Conservation (phyloP, 2,888 invertebrate species). For the Melitaea athalia region DNA sequence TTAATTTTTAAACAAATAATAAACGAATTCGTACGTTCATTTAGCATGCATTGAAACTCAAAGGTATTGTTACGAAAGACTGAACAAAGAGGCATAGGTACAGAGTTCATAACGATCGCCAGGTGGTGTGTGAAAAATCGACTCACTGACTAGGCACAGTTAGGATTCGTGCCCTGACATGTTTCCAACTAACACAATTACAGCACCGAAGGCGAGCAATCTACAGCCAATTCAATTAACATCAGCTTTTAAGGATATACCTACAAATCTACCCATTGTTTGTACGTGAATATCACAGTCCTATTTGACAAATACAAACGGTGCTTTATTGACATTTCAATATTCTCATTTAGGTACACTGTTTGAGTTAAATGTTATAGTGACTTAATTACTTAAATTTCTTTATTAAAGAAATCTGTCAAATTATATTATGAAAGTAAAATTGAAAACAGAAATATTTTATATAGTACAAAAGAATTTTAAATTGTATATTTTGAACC, state of each 20-base stretch:
- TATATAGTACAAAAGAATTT: no score
- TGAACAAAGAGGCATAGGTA: slow-evolving; percentile 16
- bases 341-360: slow-evolving; percentile 1
- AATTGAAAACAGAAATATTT: no score
- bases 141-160: slow-evolving; percentile 28
- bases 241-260: slow-evolving; percentile 65
- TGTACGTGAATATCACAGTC: slow-evolving; percentile 16
- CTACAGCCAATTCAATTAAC: slow-evolving; percentile 78
- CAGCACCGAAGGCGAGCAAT: slow-evolving; percentile 69
- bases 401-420: no score
- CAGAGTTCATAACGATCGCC: slow-evolving; percentile 8
- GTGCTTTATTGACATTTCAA: slow-evolving; percentile 10
- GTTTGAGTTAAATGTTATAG: not conserved
- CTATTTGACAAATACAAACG: slow-evolving; percentile 20
- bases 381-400: not conserved
- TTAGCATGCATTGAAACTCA: not conserved
- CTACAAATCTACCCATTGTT: slow-evolving; percentile 29
- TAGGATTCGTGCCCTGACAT: slow-evolving; percentile 34
- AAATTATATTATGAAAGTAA: no score
- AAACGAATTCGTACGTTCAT: not conserved
- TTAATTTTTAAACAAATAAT: not conserved
- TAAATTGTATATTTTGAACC: no score
- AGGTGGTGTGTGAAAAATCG: slow-evolving; percentile 34
- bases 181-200: slow-evolving; percentile 39
- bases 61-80: slow-evolving; percentile 7